A percentile compares a stretch with the other conserved stretches of the same genome.
Conservation (phyloP, 2,797 vertebrate genomes). For the Ptychadena robeensis region DNA sequence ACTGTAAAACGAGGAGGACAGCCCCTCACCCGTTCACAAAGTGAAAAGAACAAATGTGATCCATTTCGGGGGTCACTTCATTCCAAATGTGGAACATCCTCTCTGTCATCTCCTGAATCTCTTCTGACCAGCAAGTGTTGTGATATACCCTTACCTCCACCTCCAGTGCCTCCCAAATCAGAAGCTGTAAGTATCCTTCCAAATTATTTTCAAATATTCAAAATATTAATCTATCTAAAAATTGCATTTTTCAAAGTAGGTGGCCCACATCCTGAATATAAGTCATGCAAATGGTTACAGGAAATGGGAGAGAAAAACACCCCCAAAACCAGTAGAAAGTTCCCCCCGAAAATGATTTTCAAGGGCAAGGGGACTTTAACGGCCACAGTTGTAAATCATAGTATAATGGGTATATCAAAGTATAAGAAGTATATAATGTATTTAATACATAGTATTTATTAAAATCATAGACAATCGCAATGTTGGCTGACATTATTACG, state of each 20-base stretch:
- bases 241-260: not conserved
- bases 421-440: too few relatives aligned
- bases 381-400: too few relatives aligned
- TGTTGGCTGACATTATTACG: too few relatives aligned
- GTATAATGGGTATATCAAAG: too few relatives aligned
- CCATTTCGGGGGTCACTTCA: slow-evolving; percentile 74
- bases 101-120: slow-evolving; percentile 77
- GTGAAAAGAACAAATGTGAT: slow-evolving; percentile 79
- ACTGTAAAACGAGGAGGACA: slow-evolving; percentile 75
- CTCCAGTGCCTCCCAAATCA: slow-evolving; percentile 98
- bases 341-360: too few relatives aligned
- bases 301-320: too few relatives aligned
- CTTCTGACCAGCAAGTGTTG: slow-evolving; percentile 75
- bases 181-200: slow-evolving; percentile 90
- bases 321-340: too few relatives aligned
- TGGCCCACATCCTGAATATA: not conserved
- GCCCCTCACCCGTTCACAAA: slow-evolving; percentile 70
- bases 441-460: too few relatives aligned
- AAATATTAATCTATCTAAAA: too few relatives aligned
- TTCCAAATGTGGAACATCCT: slow-evolving; percentile 73
- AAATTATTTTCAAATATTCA: not conserved
- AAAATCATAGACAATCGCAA: too few relatives aligned
- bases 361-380: too few relatives aligned
- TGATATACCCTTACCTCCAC: slow-evolving; percentile 88
- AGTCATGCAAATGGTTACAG: too few relatives aligned